Percentiles rank a stretch among this genome's conserved stretches.
Conservation (phyloP, 2,113 vertebrate species). For the Bufo gargarizans region DNA sequence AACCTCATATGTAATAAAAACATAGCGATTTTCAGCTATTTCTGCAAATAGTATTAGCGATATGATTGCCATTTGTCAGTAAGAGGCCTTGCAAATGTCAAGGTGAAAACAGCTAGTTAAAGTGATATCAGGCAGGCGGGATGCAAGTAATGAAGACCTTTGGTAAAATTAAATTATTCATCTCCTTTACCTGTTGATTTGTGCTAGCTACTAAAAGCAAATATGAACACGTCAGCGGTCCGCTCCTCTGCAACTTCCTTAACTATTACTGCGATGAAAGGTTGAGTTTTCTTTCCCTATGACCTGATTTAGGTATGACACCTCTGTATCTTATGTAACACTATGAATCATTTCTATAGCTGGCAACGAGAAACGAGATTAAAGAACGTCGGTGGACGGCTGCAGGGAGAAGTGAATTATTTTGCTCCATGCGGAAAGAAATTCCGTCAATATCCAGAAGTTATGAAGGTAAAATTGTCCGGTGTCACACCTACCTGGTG, state of each 20-base stretch:
- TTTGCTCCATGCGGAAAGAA: slow-evolving; percentile 96
- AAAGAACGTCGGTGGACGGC: slow-evolving; percentile 82
- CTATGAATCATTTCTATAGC: slow-evolving; percentile 71
- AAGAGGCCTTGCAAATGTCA: neutral
- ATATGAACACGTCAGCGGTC: neutral
- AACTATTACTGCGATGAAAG: neutral
- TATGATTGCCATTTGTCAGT: neutral
- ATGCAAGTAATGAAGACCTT: neutral
- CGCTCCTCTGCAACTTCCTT: neutral
- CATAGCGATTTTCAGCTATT: neutral
- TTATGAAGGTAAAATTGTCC: slow-evolving; percentile 83
- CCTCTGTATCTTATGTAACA: slow-evolving; percentile 56
- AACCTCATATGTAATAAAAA: neutral
- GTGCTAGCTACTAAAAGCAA: neutral
- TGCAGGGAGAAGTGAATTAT: slow-evolving; percentile 92
- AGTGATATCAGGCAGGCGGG: neutral
- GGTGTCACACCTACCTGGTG: neutral
- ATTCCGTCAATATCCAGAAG: slow-evolving; percentile 91
- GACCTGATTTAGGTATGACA: slow-evolving; percentile 17
- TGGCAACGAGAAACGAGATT: slow-evolving; percentile 95
- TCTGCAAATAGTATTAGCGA: neutral
- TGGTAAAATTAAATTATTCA: neutral
- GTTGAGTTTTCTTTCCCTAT: slow-evolving; percentile 12
- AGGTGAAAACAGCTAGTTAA: neutral
- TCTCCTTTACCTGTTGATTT: neutral